A percentile compares a stretch with the other conserved stretches of the same genome.
These are phyloP conservation scores for Hexactinellida sp. DNA, from an alignment of 37 sponge, comb jelly and placozoan genomes.

Conservation along the genomic window DNA sequence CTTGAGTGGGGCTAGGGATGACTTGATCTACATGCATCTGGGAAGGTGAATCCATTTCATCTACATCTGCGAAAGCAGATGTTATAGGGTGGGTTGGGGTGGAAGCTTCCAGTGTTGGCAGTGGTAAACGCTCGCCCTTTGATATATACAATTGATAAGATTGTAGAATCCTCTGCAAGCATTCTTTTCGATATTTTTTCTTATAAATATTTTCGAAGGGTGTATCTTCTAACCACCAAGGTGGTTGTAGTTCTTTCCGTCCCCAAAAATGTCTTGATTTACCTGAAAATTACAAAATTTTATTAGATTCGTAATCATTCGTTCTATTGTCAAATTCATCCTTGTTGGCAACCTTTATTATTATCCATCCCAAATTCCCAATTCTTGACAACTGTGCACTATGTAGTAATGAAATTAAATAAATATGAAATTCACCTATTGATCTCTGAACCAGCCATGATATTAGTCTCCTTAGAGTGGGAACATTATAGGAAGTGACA, in stretches of 20 bases:
- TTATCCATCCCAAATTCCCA: no score
- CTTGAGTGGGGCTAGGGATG: background rate
- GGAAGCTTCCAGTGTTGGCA: no score
- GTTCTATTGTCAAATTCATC: no score
- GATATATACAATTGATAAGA: background rate
- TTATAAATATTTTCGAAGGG: background rate
- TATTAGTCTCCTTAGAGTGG: background rate
- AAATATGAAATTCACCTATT: background rate
- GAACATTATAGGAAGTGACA: background rate
- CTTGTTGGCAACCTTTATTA: no score
- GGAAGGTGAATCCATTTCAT: background rate
- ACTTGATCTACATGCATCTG: no score
- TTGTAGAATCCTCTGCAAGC: background rate
- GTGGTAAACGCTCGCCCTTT: background rate
- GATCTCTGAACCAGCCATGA: background rate
- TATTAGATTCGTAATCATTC: no score
- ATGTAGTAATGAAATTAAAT: background rate
- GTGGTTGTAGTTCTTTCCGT: background rate
- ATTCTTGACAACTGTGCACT: no score
- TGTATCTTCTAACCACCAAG: background rate
- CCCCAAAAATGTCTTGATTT: background rate
- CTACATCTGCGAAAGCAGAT: background rate
- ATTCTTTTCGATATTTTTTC: background rate
- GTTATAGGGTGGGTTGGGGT: no score
- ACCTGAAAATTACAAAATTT: no score